phyloP scores from a whole-genome alignment of 2,113 vertebrate genomes.

The Eidolon helvum region DNA sequence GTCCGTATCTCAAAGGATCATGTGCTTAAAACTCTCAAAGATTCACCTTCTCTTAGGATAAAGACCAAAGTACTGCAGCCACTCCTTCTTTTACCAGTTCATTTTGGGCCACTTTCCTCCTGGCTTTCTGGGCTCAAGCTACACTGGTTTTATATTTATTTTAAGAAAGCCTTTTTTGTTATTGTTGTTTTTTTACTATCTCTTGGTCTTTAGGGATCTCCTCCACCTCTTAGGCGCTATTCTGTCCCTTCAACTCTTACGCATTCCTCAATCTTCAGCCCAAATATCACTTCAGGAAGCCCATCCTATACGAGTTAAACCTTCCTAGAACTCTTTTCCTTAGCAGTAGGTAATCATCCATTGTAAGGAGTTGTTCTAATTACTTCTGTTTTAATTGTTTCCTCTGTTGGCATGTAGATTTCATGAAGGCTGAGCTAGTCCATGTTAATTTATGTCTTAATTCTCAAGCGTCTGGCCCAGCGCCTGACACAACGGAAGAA shows the following conservation, averaged over 20 bases:
- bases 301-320: background rate
- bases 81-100: background rate
- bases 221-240: background rate
- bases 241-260: background rate
- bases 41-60: background rate
- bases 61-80: background rate
- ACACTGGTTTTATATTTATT: background rate
- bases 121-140: background rate
- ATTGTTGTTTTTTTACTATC: background rate
- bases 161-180: background rate
- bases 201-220: background rate
- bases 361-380: background rate
- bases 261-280: background rate
- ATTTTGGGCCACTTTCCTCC: background rate
- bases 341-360: background rate
- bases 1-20: background rate
- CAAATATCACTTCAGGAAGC: background rate
- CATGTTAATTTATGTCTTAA: background rate
- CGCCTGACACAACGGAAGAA: background rate
- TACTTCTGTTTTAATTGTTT: background rate
- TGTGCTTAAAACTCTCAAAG: background rate
- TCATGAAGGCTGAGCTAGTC: background rate
- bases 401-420: background rate
- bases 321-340: background rate
- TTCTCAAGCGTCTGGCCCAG: background rate